Base-by-base conservation (phyloP, 1,140 invertebrate species). In the Pseudachorutes palmiensis region DNA sequence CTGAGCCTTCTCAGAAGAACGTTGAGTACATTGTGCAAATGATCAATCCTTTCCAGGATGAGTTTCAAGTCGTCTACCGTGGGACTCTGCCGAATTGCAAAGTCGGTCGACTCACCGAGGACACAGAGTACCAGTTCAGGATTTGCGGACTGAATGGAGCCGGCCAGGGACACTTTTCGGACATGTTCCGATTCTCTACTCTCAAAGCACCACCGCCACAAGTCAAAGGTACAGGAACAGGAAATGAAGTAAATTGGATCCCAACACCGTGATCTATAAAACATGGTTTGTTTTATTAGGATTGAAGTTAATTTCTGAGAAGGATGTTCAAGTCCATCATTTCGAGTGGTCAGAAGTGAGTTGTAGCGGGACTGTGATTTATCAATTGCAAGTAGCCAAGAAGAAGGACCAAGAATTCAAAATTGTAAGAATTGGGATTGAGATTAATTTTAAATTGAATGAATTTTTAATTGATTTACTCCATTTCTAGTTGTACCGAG, bases 101-200 rank as follows among this genome's bases (percentile, higher is more conserved):
- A 79, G 86, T 92, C 48, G 87, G 86, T 74, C 88, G 89, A 77
- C 78, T 94, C 67, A 83, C 86, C 69, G 91, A 94, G 78, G 82
- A 85, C 66, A 90, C 84, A 1, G 79, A 79, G 24, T 94, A 94
- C 77, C 83, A 82, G 74, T 93, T 94, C 79, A 82, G 89, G 64
- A 90, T 94, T 74, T 87, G 84, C 73, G 90, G 90, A 49, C 83
- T 85, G 63, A 92, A 90, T 78, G 87, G 89, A 76, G 89, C 89
- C 45, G 91, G 91, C 1, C 82, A 87, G 72, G 91, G 92, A 26
- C 84, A 86, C 19, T 90, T 84, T 79, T 90, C 89, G 1, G 81
- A 83, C 62, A 81, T 85, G 26, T 83, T 84, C 73, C 79, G 81
- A 59, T 90, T 87, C 74, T 80, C 79, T 60, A 93, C 91, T n/a